Base-by-base conservation (phyloP, 2,888 invertebrate species). In the Drosophila nr. medialis region DNA sequence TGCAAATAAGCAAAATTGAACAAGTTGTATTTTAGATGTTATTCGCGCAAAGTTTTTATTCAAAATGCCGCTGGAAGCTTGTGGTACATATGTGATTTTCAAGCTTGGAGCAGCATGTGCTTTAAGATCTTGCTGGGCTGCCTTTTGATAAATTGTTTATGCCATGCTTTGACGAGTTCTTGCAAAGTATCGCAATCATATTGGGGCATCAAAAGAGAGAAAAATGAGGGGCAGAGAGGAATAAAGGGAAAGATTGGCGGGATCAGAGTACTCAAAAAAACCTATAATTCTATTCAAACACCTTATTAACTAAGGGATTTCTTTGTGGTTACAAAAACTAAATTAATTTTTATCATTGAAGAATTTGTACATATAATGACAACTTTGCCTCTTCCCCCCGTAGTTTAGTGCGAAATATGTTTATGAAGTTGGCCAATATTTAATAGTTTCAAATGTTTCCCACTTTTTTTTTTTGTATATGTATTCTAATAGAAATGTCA, bases 71-170 rank as follows among this genome's bases (percentile, higher is more conserved):
- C 64, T 61, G 10, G 27, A 62, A 62, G 34, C 8, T 54, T 40
- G 42, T 27, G 30, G 3, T 4, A 15, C 38, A 65, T 55, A 64
- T 77, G 49, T 58, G 67, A 48, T 38, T 48, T 29, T 53, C 11
- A 51, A 48, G 40, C 51, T 63, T 55, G 10, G 18, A 4, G 24
- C 54, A 71, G 76, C 77, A 78, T 78, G 48, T 77, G 77, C 64
- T 51, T 13, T 48, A 32, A 61, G 36, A 60, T 66, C 63, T 36
- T 27, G 29, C 18, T 36, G n/a, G 40, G 40, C 15, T 54, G 64
- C 34, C 40, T 15, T 51, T 73, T 84, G 75, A 86, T 71, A 77
- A 83, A 86, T 86, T 21, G 81, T 51, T 88, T 77, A 75, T 75
- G 55, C 58, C 50, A 88, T 74, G 86, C 86, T 76, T 83, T 72